Evolutionary conservation across 2,113 vertebrate genomes (phyloP), one percentile per base, ranked within the genome.

Genomic region (Amazona guildingii): DNA sequence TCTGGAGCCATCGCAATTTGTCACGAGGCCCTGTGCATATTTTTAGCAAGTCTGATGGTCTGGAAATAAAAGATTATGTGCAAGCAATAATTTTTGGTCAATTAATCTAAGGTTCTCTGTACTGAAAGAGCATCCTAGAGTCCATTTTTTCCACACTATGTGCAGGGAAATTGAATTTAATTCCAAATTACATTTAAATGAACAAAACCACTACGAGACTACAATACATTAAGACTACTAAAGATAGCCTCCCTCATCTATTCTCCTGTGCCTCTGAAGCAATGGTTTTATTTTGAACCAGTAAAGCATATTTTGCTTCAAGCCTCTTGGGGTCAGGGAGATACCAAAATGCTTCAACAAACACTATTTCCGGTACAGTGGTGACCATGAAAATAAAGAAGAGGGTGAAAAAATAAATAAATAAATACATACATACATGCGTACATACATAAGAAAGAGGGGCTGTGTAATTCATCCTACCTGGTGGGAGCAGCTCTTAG

Each of bases 21-120:
- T 86, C 43, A 64, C n/a, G 92, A 73, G 31, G 64, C 52, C 27
- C 24, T 75, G 39, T 2, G 1, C 61, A 16, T 83, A 88, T 92
- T 97, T 96, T 93, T 94, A 92, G 92, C 88, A 90, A 93, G 90
- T 78, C 75, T 27, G 67, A 81, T 90, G 76, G 35, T 94, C 79
- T 96, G 88, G 52, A 91, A 96, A 73, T 52, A 69, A 92, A 93
- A 87, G 39, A 76, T 76, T 87, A 76, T 89, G 69, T 69, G 39
- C 62, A 76, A 84, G 37, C 31, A 92, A 25, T 37, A 79, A 57
- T 83, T 92, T 93, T 92, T 86, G 62, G 69, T 73, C 77, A 91
- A 95, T 96, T 94, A 88, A 84, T 79, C 52, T 82, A 90, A 86
- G 69, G 44, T 87, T 95, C 25, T 82, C 66, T 73, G n/a, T 43